A percentile compares a stretch with the other conserved stretches of the same genome.
phyloP scores from a whole-genome alignment of 2,888 invertebrate species.

The Scaptomyza cyrtandrae region DNA sequence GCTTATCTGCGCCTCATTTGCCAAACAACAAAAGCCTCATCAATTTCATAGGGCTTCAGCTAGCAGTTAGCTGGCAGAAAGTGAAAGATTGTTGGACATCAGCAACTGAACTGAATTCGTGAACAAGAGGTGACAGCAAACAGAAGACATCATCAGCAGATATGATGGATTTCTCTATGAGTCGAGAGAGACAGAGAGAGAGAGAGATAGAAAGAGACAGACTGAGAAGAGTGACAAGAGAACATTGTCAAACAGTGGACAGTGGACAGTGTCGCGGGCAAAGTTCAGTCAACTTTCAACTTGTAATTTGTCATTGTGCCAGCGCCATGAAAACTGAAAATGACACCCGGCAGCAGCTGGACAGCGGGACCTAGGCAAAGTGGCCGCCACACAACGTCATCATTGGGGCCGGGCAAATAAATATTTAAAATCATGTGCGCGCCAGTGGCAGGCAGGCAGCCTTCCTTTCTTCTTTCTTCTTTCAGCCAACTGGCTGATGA shows the following conservation, averaged over 20 bases:
- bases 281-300: slow-evolving; percentile 80
- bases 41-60: slow-evolving; percentile 63
- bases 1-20: slow-evolving; percentile 77
- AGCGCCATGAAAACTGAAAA: slow-evolving; percentile 54
- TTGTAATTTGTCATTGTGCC: slow-evolving; percentile 79
- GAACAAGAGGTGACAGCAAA: slow-evolving; percentile 58
- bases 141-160: slow-evolving; percentile 34
- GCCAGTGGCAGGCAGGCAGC: slow-evolving; percentile 30
- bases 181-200: neutral
- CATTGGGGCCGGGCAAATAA: slow-evolving; percentile 55
- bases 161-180: slow-evolving; percentile 13
- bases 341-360: slow-evolving; percentile 67
- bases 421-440: slow-evolving; percentile 53
- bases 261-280: slow-evolving; percentile 58
- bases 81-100: slow-evolving; percentile 58
- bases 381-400: slow-evolving; percentile 60
- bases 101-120: slow-evolving; percentile 22
- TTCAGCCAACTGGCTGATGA: slow-evolving; percentile 29
- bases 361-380: slow-evolving; percentile 45
- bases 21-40: slow-evolving; percentile 75
- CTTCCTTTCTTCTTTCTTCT: neutral
- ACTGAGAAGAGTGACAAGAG: neutral
- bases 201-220: neutral
- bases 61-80: slow-evolving; percentile 3
- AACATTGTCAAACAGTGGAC: slow-evolving; percentile 48